Evolutionary conservation across 2,797 vertebrate species (phyloP).

Genomic region (Leptoclinus maculatus): DNA sequence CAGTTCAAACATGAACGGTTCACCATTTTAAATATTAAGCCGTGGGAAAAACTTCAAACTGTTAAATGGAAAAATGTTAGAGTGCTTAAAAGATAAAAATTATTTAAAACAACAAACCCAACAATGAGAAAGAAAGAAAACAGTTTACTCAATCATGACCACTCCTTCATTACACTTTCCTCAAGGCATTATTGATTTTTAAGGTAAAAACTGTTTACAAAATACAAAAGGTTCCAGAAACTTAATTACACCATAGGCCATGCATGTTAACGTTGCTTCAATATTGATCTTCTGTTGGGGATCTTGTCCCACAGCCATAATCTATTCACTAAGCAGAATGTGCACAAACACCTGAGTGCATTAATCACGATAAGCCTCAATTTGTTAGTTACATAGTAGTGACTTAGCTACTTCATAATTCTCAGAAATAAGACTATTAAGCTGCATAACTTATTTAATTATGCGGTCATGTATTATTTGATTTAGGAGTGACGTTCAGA

Average conservation of each 20-base stretch:
- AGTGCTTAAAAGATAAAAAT: conserved; percentile 36
- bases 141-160: background rate
- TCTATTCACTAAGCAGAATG: conserved; percentile 53
- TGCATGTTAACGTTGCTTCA: conserved; percentile 64
- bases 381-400: conserved; percentile 62
- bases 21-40: conserved; percentile 27
- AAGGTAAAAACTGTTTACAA: conserved; percentile 54
- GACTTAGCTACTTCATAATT: conserved; percentile 43
- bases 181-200: conserved; percentile 18
- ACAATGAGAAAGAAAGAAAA: conserved; percentile 17
- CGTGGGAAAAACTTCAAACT: conserved; percentile 20
- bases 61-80: conserved; percentile 19
- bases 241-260: conserved; percentile 56
- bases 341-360: conserved; percentile 54
- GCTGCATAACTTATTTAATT: conserved; percentile 25
- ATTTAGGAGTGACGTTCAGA: conserved; percentile 38
- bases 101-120: conserved; percentile 33
- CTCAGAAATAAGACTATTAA: conserved; percentile 45
- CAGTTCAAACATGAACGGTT: conserved; percentile 23
- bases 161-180: conserved; percentile 13
- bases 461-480: conserved; percentile 21
- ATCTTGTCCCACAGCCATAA: conserved; percentile 33
- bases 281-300: conserved; percentile 46
- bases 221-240: conserved; percentile 56
- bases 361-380: conserved; percentile 47